A percentile compares a stretch with the other conserved stretches of the same genome.
Conservation (phyloP, 2,888 invertebrate genomes). For the Tillus elongatus region DNA sequence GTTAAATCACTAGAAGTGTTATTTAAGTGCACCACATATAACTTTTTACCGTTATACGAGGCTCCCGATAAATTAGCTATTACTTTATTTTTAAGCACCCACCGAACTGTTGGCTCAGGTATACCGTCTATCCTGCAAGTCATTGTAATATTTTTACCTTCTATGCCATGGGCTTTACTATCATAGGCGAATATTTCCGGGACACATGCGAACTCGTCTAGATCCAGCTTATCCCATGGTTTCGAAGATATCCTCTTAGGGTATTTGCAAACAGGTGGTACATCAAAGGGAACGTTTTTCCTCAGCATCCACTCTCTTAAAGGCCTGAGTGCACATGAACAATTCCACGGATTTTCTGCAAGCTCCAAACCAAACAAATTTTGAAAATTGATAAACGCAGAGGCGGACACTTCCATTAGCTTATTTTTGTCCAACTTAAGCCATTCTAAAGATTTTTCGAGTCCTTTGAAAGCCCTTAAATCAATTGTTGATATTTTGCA, state of each 20-base stretch:
- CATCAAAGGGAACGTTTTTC: slow-evolving; percentile 65
- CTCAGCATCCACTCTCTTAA: slow-evolving; percentile 70
- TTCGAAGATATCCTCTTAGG: slow-evolving; percentile 56
- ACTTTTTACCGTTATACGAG: slow-evolving; percentile 48
- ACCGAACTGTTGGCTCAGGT: slow-evolving; percentile 63
- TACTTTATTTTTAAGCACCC: slow-evolving; percentile 61
- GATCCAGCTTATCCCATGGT: slow-evolving; percentile 65
- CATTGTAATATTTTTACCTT: slow-evolving; percentile 66
- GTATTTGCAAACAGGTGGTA: slow-evolving; percentile 59
- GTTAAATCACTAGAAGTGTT: slow-evolving; percentile 65
- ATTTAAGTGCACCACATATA: slow-evolving; percentile 57
- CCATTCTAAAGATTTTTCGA: slow-evolving; percentile 65
- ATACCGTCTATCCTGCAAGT: slow-evolving; percentile 60
- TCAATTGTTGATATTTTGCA: slow-evolving; percentile 63
- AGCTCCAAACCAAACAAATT: slow-evolving; percentile 67
- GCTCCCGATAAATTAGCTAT: slow-evolving; percentile 53
- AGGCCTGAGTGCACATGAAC: slow-evolving; percentile 65
- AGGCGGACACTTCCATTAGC: slow-evolving; percentile 56
- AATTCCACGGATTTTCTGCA: slow-evolving; percentile 76
- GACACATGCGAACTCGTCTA: slow-evolving; percentile 72
- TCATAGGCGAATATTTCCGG: slow-evolving; percentile 58
- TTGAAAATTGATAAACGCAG: slow-evolving; percentile 57
- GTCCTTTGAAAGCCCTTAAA: slow-evolving; percentile 60
- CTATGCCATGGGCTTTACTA: slow-evolving; percentile 53
- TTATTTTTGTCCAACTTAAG: slow-evolving; percentile 69